Percentiles rank a stretch among this genome's conserved stretches.
Evolutionary conservation across 2,888 invertebrate genomes (phyloP).

Genomic region (Mythimna vitellina): DNA sequence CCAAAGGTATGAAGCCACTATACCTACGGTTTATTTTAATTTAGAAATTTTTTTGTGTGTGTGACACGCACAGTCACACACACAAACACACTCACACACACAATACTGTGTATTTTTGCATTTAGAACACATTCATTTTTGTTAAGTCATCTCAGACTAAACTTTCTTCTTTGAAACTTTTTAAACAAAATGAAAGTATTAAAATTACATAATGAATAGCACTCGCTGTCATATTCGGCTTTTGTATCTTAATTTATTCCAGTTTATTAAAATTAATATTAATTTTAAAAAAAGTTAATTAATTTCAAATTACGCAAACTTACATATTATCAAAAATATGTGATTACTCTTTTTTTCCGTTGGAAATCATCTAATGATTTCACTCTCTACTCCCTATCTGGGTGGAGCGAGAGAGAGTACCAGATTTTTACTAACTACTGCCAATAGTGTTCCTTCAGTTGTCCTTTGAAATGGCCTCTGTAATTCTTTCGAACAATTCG

Average conservation of each 20-base stretch:
- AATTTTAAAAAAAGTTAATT: neutral
- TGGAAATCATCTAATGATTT: neutral
- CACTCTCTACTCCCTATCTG: too few species aligned
- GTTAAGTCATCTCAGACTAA: neutral
- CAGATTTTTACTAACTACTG: too few species aligned
- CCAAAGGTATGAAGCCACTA: too few species aligned
- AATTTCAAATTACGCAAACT: neutral
- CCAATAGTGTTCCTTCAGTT: too few species aligned
- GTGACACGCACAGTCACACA: too few species aligned
- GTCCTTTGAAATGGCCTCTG: too few species aligned
- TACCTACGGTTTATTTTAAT: too few species aligned
- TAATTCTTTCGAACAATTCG: too few species aligned
- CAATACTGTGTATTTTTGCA: too few species aligned
- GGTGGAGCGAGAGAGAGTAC: too few species aligned
- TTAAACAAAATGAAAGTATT: neutral
- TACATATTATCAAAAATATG: neutral
- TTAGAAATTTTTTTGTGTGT: too few species aligned
- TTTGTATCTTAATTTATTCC: neutral
- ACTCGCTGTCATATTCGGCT: neutral
- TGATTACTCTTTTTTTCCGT: neutral
- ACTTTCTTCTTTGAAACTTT: neutral
- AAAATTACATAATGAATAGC: neutral
- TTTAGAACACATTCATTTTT: neutral
- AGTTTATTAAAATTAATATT: neutral
- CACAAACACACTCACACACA: too few species aligned